Evolutionary conservation across 2,797 vertebrate species (phyloP), one percentile per base, ranked within the genome.

Genomic region (Ctenochaetus hawaiiensis): DNA sequence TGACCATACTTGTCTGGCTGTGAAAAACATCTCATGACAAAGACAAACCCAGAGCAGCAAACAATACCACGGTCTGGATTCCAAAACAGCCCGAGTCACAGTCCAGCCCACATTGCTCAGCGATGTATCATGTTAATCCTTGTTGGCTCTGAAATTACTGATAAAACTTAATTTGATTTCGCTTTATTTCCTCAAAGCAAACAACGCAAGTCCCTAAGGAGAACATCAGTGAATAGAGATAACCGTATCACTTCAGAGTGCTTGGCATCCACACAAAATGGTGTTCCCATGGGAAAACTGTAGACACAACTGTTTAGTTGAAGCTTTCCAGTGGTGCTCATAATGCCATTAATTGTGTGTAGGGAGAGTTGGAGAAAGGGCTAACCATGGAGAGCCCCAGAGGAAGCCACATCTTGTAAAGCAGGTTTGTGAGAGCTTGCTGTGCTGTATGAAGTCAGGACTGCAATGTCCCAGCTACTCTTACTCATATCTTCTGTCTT

Each of bases 271-370:
- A 64, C 81, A 90, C 84, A 87, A 86, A 87, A 81, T 72, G 78
- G 80, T 60, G 86, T 94, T 95, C 92, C 90, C 93, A 94, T 94
- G 93, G 93, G 93, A 95, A 94, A 93, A 78, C 63, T 81, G 70
- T 61, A 82, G 84, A 89, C 72, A 73, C 73, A 84, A 87, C 78
- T 89, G 84, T 91, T 91, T 84, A 78, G 87, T 52, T 74, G 58
- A 87, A 72, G 75, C 78, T 85, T 91, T 89, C 82, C 87, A 88
- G 85, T 75, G 68, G 82, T 83, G 77, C 78, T 92, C 80, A 89
- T 91, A 87, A 93, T 85, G 64, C 77, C 78, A 85, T 92, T 92
- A 92, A 90, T 82, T 88, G 82, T 86, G 82, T 82, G 74, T 66
- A 72, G 65, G 78, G 65, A 86, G 85, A 83, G 44, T 68, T 80